Evolutionary conservation across 2,113 vertebrate species (phyloP).

Genomic region (Chiloscyllium plagiosum): DNA sequence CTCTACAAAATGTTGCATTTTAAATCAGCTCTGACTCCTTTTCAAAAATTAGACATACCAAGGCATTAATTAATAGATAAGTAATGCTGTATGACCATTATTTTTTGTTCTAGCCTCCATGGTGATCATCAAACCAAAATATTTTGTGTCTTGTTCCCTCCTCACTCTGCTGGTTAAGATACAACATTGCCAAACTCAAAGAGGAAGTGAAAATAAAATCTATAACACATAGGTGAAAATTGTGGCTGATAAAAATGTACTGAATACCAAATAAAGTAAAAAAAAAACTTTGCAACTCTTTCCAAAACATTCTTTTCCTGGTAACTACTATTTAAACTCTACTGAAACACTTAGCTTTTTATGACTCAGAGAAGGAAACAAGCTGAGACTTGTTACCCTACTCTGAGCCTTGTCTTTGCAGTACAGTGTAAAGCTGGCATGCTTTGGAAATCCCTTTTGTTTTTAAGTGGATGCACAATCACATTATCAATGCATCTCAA

Average conservation of each 20-base stretch:
- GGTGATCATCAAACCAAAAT: not conserved
- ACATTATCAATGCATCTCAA: slow-evolving; percentile 8
- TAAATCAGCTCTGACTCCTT: too few species aligned
- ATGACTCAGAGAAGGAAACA: not conserved
- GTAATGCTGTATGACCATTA: too few species aligned
- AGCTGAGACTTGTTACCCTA: not conserved
- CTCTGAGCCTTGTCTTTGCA: not conserved
- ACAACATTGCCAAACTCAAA: not conserved
- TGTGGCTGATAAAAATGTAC: not conserved
- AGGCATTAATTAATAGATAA: too few species aligned
- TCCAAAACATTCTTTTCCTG: not conserved
- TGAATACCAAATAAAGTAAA: not conserved
- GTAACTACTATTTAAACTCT: not conserved
- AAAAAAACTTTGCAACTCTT: not conserved
- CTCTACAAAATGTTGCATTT: too few species aligned
- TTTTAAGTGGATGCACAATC: slow-evolving; percentile 4
- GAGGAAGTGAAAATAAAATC: not conserved
- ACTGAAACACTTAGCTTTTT: not conserved
- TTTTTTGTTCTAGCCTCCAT: too few species aligned
- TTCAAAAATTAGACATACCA: too few species aligned
- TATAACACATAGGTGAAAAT: not conserved
- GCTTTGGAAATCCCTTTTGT: not conserved
- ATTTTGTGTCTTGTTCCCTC: not conserved
- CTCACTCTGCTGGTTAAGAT: not conserved
- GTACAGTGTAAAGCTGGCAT: not conserved